phyloP scores from a whole-genome alignment of 2,888 invertebrate species.

The Mycalesis mineus region DNA sequence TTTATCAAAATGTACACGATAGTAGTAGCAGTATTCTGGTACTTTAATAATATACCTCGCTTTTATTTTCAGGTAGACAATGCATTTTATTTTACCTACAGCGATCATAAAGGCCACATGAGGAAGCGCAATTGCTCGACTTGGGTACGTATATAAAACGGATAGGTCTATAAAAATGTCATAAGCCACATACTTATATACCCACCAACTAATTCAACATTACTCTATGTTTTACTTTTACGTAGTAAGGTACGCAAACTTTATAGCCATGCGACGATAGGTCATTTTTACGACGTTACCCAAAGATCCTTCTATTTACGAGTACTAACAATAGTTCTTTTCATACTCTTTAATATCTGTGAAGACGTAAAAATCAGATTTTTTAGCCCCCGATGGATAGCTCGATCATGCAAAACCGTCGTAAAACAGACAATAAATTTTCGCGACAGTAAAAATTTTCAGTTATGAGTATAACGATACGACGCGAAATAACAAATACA shows the following conservation, averaged over 20 bases:
- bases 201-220: neutral
- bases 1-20: too few species aligned
- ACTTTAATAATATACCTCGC: too few species aligned
- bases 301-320: neutral
- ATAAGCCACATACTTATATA: slow-evolving; percentile 1
- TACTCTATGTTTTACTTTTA: neutral
- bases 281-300: neutral
- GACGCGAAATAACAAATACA: neutral
- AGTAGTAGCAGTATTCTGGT: too few species aligned
- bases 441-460: slow-evolving; percentile 51
- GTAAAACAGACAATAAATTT: slow-evolving; percentile 50
- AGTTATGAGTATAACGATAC: slow-evolving; percentile 36
- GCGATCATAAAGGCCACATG: neutral
- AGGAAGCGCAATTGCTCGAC: neutral
- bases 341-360: neutral
- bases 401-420: slow-evolving; percentile 37
- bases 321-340: slow-evolving; percentile 1
- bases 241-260: neutral
- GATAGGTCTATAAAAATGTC: neutral
- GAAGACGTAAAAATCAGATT: slow-evolving; percentile 6
- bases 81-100: neutral
- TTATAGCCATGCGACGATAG: neutral
- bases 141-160: neutral
- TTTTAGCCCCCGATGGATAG: slow-evolving; percentile 11
- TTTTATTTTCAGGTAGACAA: too few species aligned